Evolutionary conservation across 2,888 invertebrate genomes (phyloP).

Genomic region (Melinaea menophilus): DNA sequence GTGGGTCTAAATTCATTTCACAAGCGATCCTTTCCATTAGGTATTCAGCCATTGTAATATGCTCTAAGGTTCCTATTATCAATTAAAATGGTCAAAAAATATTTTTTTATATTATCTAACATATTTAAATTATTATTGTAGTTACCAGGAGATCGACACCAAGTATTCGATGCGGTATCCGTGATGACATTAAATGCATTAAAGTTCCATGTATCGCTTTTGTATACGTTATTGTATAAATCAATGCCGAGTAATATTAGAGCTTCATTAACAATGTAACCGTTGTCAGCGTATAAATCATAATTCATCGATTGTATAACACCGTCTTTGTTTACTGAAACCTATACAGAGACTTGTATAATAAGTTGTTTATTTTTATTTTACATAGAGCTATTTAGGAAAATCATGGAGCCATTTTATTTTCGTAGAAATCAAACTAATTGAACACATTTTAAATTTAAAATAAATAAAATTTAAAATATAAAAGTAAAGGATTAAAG

Average conservation of each 20-base stretch:
- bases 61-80: constrained; percentile 79
- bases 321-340: constrained; percentile 67
- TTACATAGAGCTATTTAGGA: not conserved
- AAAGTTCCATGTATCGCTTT: constrained; percentile 48
- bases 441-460: not conserved
- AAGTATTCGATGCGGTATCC: constrained; percentile 42
- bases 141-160: constrained; percentile 44
- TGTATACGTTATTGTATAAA: constrained; percentile 68
- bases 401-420: not conserved
- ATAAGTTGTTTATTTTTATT: not conserved
- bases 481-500: too few species aligned
- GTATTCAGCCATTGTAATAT: constrained; percentile 78
- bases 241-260: constrained; percentile 27
- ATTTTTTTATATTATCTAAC: not conserved
- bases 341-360: constrained; percentile 14
- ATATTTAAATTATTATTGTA: not conserved
- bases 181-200: constrained; percentile 46
- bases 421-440: too few species aligned
- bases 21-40: constrained; percentile 82
- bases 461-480: too few species aligned
- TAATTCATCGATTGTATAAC: constrained; percentile 78
- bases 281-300: constrained; percentile 69
- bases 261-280: constrained; percentile 72
- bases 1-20: constrained; percentile 75
- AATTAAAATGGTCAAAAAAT: not conserved